A percentile compares a stretch with the other conserved stretches of the same genome.
Evolutionary conservation across 2,113 vertebrate species (phyloP).

Genomic region (Trichomycterus rosablanca): DNA sequence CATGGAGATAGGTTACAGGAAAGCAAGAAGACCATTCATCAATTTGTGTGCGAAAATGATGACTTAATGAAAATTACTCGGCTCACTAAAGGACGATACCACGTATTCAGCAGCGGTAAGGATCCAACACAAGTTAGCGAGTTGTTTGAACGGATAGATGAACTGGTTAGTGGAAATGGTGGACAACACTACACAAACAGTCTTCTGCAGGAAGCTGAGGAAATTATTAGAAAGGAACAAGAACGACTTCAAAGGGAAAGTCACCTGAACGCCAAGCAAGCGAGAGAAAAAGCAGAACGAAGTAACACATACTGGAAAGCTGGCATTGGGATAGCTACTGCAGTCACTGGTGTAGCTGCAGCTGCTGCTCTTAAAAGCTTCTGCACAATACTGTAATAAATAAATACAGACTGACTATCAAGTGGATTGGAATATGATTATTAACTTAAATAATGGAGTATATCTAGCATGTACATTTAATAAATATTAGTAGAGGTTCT

Average conservation of each 20-base stretch:
- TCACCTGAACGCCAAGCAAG: background rate
- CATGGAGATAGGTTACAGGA: slow-evolving; percentile 23
- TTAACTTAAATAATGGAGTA: no score
- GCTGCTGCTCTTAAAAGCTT: background rate
- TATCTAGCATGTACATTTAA: no score
- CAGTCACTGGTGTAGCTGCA: background rate
- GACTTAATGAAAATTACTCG: background rate
- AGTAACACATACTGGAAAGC: background rate
- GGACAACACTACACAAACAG: slow-evolving; percentile 24
- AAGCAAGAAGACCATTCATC: slow-evolving; percentile 31
- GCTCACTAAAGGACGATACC: slow-evolving; percentile 3
- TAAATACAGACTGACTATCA: background rate
- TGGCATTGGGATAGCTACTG: background rate
- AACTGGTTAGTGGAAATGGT: slow-evolving; percentile 14
- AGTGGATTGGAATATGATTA: no score
- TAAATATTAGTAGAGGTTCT: no score
- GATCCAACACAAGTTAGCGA: slow-evolving; percentile 4
- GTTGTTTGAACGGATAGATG: slow-evolving; percentile 23
- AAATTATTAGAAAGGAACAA: slow-evolving; percentile 27
- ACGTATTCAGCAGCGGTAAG: background rate
- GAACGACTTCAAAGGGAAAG: slow-evolving; percentile 1
- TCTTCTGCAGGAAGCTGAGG: slow-evolving; percentile 16
- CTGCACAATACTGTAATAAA: background rate
- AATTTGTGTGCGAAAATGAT: background rate
- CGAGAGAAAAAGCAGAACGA: slow-evolving; percentile 26